These are phyloP conservation scores for Luscinia megarhynchos DNA, from an alignment of 2,797 vertebrate genomes.

Conservation along the genomic window DNA sequence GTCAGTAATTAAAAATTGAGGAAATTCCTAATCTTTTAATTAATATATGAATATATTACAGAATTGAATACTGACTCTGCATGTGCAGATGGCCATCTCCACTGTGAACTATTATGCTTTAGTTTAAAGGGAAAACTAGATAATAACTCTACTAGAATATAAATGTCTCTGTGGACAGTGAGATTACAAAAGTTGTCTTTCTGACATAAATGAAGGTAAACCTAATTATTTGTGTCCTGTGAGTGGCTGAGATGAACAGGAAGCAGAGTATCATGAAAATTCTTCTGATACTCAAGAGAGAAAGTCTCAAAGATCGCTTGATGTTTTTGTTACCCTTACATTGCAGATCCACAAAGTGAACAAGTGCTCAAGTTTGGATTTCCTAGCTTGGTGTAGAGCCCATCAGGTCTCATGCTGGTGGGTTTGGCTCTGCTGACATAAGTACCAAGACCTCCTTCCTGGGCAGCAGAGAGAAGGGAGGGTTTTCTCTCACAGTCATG, in stretches of 20 bases:
- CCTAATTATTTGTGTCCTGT: not conserved
- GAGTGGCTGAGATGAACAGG: not conserved
- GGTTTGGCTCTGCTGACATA: not conserved
- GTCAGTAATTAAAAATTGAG: not conserved
- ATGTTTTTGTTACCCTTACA: not conserved
- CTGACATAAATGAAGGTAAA: not conserved
- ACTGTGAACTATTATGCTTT: not conserved
- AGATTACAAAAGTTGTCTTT: not conserved
- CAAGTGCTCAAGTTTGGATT: not conserved
- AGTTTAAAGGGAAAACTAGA: not conserved
- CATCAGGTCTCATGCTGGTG: not conserved
- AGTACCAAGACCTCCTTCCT: not conserved
- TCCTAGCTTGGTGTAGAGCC: not conserved
- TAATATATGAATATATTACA: not conserved
- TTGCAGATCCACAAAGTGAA: not conserved
- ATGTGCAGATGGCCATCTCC: not conserved
- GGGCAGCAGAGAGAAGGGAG: not conserved
- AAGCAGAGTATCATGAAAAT: not conserved
- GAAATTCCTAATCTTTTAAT: not conserved
- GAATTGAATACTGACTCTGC: not conserved
- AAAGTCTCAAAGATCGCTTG: not conserved
- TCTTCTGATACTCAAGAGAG: not conserved
- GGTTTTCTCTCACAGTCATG: not conserved
- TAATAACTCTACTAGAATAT: not conserved
- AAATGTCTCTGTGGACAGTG: not conserved